Conservation (phyloP, 2,888 invertebrate genomes). For the Caenorhabditis doughertyi region DNA sequence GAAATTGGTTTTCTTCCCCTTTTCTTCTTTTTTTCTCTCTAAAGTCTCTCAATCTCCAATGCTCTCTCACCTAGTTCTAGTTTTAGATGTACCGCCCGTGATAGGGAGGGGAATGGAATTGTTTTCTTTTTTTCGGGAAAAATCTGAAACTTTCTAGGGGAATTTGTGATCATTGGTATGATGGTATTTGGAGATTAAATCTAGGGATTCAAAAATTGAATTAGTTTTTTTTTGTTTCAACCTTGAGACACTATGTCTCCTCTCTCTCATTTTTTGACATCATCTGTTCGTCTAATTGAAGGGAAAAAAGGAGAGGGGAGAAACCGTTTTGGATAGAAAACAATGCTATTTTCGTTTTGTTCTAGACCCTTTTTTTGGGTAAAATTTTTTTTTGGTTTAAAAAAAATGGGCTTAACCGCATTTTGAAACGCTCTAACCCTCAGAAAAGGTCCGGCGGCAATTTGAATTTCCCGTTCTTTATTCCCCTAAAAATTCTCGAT, state of each 20-base stretch:
- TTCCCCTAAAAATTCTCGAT: too few species aligned
- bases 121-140: slow-evolving; percentile 1
- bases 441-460: too few species aligned
- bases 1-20: slow-evolving; percentile 47
- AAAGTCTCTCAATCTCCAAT: slow-evolving; percentile 8
- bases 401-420: too few species aligned
- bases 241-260: slow-evolving; percentile 4
- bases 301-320: too few species aligned
- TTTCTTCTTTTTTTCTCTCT: slow-evolving; percentile 9
- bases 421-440: too few species aligned
- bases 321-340: too few species aligned
- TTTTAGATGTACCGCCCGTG: not conserved
- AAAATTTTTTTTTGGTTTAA: too few species aligned
- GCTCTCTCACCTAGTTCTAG: slow-evolving; percentile 26
- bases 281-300: slow-evolving; percentile 20
- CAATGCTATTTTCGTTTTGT: too few species aligned
- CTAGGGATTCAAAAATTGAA: slow-evolving; percentile 6
- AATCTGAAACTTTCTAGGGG: not conserved
- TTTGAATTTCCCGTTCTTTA: too few species aligned
- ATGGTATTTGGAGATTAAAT: slow-evolving; percentile 20
- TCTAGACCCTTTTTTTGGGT: too few species aligned
- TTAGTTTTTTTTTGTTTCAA: not conserved
- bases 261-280: slow-evolving; percentile 8
- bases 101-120: slow-evolving; percentile 8
- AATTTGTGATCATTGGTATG: slow-evolving; percentile 9